Evolutionary conservation across 2,797 vertebrate species (phyloP).

Genomic region (Peromyscus eremicus): DNA sequence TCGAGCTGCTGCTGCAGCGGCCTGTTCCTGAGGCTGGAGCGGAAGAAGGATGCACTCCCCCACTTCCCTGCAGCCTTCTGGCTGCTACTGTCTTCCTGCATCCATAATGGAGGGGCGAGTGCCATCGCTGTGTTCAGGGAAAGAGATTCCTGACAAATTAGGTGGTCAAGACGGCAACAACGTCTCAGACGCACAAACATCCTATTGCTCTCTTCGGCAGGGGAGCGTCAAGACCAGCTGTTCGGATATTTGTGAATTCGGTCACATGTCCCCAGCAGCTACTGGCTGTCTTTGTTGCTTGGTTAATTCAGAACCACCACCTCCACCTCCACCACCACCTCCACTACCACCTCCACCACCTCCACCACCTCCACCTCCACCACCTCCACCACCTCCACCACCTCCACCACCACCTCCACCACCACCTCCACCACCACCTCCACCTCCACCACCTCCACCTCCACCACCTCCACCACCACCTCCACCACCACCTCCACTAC

Average conservation of each 20-base stretch:
- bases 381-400: fast-evolving
- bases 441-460: no score
- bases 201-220: conserved; percentile 19
- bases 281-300: not conserved
- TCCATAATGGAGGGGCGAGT: not conserved
- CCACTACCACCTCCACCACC: no score
- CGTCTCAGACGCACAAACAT: not conserved
- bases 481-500: no score
- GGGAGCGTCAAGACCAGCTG: not conserved
- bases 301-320: not conserved
- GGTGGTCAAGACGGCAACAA: not conserved
- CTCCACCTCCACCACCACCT: no score
- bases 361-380: no score
- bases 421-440: fast-evolving
- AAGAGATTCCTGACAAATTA: not conserved
- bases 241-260: conserved; percentile 36
- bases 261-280: not conserved
- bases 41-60: not conserved
- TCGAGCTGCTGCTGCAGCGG: fast-evolving
- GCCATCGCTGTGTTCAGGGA: not conserved
- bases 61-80: not conserved
- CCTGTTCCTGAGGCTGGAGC: not conserved
- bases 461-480: not conserved
- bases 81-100: not conserved
- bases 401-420: not conserved